Percentiles rank a stretch among this genome's conserved stretches.
phyloP scores from a whole-genome alignment of 2,797 vertebrate genomes.

The Taeniopygia guttata region DNA sequence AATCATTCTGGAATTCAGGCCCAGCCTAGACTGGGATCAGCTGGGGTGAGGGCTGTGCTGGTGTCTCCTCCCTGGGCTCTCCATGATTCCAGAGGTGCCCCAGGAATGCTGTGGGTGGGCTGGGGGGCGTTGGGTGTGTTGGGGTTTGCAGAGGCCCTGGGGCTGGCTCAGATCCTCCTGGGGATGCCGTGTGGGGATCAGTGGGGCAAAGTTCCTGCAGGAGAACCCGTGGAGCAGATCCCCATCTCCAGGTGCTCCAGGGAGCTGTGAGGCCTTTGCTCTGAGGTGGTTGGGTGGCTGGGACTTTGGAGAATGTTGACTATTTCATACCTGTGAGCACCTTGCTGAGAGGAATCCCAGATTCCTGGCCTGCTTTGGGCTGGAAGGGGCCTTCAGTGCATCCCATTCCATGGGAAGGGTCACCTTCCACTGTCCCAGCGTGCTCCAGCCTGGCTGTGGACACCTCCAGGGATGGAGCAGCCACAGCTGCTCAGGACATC shows the following conservation, averaged over 20 bases:
- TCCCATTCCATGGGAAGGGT: neutral
- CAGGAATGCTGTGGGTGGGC: neutral
- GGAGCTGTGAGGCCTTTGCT: neutral
- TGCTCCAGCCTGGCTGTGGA: neutral
- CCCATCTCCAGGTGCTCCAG: neutral
- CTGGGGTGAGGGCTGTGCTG: neutral
- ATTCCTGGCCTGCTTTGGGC: neutral
- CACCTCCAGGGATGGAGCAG: neutral
- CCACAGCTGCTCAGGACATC: neutral
- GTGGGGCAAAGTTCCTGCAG: neutral
- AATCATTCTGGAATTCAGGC: neutral
- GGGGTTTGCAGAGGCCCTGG: neutral
- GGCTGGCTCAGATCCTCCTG: neutral
- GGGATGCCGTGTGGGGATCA: neutral
- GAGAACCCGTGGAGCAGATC: too few species aligned
- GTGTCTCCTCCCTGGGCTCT: neutral
- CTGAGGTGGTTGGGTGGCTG: neutral
- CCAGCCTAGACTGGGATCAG: neutral
- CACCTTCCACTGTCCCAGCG: neutral
- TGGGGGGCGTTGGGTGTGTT: neutral
- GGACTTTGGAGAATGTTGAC: neutral
- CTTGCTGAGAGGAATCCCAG: neutral
- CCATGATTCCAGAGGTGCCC: neutral
- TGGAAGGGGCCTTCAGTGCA: neutral
- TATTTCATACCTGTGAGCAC: neutral